A percentile compares a stretch with the other conserved stretches of the same genome.
Evolutionary conservation across 2,888 invertebrate species (phyloP).

Genomic region (Eudemis profundana): DNA sequence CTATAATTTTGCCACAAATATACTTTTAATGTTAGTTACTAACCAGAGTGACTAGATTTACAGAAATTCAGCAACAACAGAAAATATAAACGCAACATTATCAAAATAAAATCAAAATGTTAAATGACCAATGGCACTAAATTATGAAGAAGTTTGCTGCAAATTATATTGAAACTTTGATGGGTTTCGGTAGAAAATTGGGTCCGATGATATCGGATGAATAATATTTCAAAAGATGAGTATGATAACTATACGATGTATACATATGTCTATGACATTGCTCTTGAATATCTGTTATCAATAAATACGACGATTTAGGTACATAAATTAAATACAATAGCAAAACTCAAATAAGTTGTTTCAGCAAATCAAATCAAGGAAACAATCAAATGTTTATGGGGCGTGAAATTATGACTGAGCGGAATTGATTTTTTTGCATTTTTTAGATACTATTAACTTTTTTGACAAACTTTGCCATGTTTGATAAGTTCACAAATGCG

Average conservation of each 20-base stretch:
- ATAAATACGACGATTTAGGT: too few species aligned
- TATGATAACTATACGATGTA: too few species aligned
- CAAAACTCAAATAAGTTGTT: neutral
- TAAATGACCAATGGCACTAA: too few species aligned
- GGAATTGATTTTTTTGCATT: constrained; percentile 42
- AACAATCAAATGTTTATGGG: neutral
- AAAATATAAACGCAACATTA: constrained; percentile 9
- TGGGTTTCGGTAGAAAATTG: too few species aligned
- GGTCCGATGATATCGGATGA: too few species aligned
- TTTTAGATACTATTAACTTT: constrained; percentile 45
- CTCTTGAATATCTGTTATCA: too few species aligned
- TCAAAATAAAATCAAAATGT: constrained; percentile 11
- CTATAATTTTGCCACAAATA: too few species aligned
- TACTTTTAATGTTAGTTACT: constrained; percentile 9
- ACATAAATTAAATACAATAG: too few species aligned
- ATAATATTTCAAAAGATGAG: too few species aligned
- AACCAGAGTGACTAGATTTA: neutral
- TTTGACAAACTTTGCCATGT: constrained; percentile 47
- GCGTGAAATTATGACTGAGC: constrained; percentile 53
- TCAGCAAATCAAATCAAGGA: neutral
- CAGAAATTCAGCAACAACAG: constrained; percentile 9
- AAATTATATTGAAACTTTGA: constrained; percentile 9
- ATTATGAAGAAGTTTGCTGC: too few species aligned
- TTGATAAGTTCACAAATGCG: constrained; percentile 46
- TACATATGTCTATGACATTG: too few species aligned